A percentile compares a stretch with the other conserved stretches of the same genome.
Evolutionary conservation across 2,888 invertebrate genomes (phyloP).

Genomic region (Lasioglossum morio): DNA sequence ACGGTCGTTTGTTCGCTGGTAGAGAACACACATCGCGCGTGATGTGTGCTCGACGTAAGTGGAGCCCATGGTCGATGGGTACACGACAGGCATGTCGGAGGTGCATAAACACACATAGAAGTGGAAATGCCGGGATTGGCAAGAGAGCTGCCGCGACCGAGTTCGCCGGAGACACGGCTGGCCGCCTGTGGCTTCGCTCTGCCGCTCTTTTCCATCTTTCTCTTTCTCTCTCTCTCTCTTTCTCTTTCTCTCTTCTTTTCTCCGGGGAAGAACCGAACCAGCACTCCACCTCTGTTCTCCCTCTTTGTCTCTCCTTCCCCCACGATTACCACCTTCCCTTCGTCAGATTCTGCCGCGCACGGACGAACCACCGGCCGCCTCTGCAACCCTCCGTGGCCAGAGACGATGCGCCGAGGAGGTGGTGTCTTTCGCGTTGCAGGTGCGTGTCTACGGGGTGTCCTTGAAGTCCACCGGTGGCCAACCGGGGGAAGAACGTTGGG

Average conservation of each 20-base stretch:
- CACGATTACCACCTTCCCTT: constrained; percentile 38
- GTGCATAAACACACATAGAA: constrained; percentile 73
- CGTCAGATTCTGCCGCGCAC: constrained; percentile 45
- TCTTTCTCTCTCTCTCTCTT: not conserved
- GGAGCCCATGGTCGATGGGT: constrained; percentile 65
- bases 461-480: constrained; percentile 22
- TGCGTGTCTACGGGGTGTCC: constrained; percentile 65
- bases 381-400: constrained; percentile 55
- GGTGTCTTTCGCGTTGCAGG: constrained; percentile 61
- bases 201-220: constrained; percentile 75
- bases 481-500: constrained; percentile 1
- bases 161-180: constrained; percentile 82
- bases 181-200: constrained; percentile 81
- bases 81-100: constrained; percentile 52
- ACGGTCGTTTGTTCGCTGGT: constrained; percentile 53
- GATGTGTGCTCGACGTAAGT: constrained; percentile 72
- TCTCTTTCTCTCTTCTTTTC: constrained; percentile 61
- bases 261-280: constrained; percentile 21
- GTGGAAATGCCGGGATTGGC: constrained; percentile 73
- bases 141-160: constrained; percentile 67
- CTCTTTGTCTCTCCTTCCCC: constrained; percentile 20
- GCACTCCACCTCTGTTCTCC: not conserved
- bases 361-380: constrained; percentile 30
- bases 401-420: constrained; percentile 38
- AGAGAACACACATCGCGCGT: constrained; percentile 69